Evolutionary conservation across 2,888 invertebrate genomes (phyloP), one percentile per base, ranked within the genome.

Genomic region (Leptopterna dolabrata): DNA sequence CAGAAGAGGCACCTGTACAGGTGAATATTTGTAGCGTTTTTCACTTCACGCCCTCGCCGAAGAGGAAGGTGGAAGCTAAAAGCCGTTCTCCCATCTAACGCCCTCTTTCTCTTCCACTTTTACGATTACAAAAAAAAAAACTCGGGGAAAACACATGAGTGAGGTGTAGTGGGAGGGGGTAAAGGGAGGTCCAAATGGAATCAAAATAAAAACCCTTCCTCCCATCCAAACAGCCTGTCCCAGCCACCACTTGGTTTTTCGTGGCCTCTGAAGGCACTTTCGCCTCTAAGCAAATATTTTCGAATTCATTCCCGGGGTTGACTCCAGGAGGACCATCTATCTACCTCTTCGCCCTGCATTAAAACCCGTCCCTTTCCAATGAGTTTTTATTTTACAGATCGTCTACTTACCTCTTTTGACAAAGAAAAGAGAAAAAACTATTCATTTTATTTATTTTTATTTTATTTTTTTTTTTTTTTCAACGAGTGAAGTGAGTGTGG

Each of bases 141-240:
- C 24, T 63, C 24, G 24, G 6, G 63, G 63, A 24, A 24, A 63
- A 63, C 51, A 9, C 30, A 55, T n/a, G 16, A 29, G n/a, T n/a
- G n/a, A n/a, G n/a, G n/a, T n/a, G n/a, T n/a, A n/a, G n/a, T n/a
- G n/a, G 36, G n/a, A 19, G 2, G 30, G 55, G 14, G 30, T 0
- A 51, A 27, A 4, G 47, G 29, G 51, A 29, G 47, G 81, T 81
- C 81, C 81, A 81, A 81, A 81, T 81, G 81, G 81, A 81, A 81
- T 81, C 81, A 81, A 81, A 81, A 81, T 81, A 81, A 81, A 81
- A 43, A 47, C 80, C n/a, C 80, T 1, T 16, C 81, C 24, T 9
- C 19, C 41, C 16, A 0, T 43, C 78, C 29, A 19, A 9, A 7
- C 73, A 6, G 0, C 36, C n/a, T 1, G 27, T 27, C 0, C n/a